Evolutionary conservation across 2,888 invertebrate genomes (phyloP).

Genomic region (Hipparchia sbordonii): DNA sequence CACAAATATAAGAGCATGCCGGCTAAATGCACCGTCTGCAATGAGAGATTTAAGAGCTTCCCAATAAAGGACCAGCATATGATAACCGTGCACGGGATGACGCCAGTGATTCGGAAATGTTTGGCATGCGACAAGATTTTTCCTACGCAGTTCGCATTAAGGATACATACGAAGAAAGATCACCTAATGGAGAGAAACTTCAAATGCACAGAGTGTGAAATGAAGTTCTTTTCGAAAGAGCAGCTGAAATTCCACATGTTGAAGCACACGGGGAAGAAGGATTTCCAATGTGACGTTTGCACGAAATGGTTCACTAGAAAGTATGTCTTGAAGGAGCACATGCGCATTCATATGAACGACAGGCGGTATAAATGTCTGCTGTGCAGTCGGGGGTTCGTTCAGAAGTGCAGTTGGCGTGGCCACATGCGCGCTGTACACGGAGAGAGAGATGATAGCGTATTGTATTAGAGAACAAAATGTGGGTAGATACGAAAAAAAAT

Average conservation of each 20-base stretch:
- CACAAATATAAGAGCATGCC: conserved; percentile 49
- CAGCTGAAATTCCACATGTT: conserved; percentile 49
- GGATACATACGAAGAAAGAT: conserved; percentile 50
- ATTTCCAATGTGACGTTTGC: conserved; percentile 49
- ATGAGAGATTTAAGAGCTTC: conserved; percentile 50
- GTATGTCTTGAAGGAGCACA: conserved; percentile 49
- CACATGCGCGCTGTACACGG: conserved; percentile 35
- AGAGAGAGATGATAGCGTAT: not conserved
- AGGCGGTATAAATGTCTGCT: conserved; percentile 59
- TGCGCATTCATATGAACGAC: conserved; percentile 67
- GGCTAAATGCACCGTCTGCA: conserved; percentile 52
- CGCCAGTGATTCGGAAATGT: conserved; percentile 42
- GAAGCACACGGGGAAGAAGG: conserved; percentile 44
- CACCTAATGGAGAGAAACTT: conserved; percentile 57
- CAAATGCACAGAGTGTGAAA: conserved; percentile 49
- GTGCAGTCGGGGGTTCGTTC: conserved; percentile 16
- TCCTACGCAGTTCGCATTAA: conserved; percentile 43
- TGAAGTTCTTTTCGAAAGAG: conserved; percentile 45
- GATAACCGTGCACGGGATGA: conserved; percentile 45
- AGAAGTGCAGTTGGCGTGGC: conserved; percentile 17
- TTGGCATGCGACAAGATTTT: conserved; percentile 52
- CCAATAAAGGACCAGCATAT: conserved; percentile 41
- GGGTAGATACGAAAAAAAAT: no score
- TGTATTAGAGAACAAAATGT: not conserved
- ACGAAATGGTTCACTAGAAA: conserved; percentile 44